These are phyloP conservation scores for Creontiades dilutus DNA, from an alignment of 2,888 invertebrate species.

Conservation along the genomic window DNA sequence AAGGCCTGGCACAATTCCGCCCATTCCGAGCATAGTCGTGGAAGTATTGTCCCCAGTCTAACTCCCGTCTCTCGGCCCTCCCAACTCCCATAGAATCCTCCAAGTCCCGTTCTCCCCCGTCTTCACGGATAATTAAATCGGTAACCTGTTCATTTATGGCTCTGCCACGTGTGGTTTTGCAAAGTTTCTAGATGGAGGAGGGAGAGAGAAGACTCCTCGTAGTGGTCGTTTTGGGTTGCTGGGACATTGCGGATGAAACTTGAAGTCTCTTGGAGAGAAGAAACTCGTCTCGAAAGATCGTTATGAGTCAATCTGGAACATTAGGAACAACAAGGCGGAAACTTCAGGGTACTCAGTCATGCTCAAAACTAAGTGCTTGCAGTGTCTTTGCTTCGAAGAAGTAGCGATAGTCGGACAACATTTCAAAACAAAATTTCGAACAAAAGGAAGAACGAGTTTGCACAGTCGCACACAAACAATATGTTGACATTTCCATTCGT, in stretches of 20 bases:
- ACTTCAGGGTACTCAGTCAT: background rate
- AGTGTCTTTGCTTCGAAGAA: background rate
- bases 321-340: background rate
- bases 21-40: conserved; percentile 67
- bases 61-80: background rate
- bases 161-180: conserved; percentile 63
- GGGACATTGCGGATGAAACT: conserved; percentile 50
- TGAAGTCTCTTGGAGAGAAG: background rate
- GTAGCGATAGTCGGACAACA: too few relatives aligned
- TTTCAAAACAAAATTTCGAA: too few relatives aligned
- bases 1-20: conserved; percentile 69
- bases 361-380: background rate
- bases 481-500: too few relatives aligned
- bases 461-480: too few relatives aligned
- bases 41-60: conserved; percentile 59
- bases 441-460: too few relatives aligned
- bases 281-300: background rate
- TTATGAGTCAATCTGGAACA: conserved; percentile 29
- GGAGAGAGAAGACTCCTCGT: background rate
- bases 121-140: conserved; percentile 72
- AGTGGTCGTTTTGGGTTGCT: background rate
- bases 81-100: conserved; percentile 4
- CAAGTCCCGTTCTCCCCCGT: background rate
- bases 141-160: conserved; percentile 71
- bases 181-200: conserved; percentile 37